Base-by-base conservation (phyloP, 2,113 vertebrate genomes). In the Rhipidura dahli region DNA sequence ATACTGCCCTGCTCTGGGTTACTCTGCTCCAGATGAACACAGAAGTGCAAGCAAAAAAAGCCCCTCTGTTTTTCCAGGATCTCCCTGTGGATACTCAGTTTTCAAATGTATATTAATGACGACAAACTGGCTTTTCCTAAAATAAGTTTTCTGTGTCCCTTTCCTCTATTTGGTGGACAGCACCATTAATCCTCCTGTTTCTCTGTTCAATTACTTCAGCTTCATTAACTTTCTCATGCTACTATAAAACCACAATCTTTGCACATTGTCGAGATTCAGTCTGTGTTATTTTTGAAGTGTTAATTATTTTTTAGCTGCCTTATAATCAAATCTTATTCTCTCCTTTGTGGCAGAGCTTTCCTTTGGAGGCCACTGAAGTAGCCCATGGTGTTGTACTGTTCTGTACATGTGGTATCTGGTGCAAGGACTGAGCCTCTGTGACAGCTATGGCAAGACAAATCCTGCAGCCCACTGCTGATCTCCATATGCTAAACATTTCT, bases 201-300 rank as follows among this genome's bases (percentile, higher is more conserved):
- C 7, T 27, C 18, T 28, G 13, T 14, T 70, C 40, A 40, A 30
- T 57, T 50, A 27, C 13, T 51, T 83, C n/a, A 37, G 4, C 53
- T 72, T 76, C 9, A 14, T 22, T 83, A 47, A 49, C 8, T 83
- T 69, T 39, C 7, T 27, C 7, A 28, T 37, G 37, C 24, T 65
- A 73, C 23, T 26, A 50, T 45, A 64, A 63, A 71, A 2, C 0
- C 33, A 31, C 4, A 39, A 4, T 42, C 13, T 45, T 64, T 73
- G 12, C n/a, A 39, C 3, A 4, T 24, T 0, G 0, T 39, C 1
- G 2, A 70, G n/a, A 83, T 45, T 33, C 14, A 30, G 16, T 6
- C 11, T 40, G 9, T 2, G 0, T n/a, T 63, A 49, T 19, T 61
- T 87, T 73, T 81, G 2, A 87, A n/a, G 39, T 50, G 11, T 4